Evolutionary conservation across 2,113 vertebrate genomes (phyloP).

Genomic region (Brachirus orientalis): DNA sequence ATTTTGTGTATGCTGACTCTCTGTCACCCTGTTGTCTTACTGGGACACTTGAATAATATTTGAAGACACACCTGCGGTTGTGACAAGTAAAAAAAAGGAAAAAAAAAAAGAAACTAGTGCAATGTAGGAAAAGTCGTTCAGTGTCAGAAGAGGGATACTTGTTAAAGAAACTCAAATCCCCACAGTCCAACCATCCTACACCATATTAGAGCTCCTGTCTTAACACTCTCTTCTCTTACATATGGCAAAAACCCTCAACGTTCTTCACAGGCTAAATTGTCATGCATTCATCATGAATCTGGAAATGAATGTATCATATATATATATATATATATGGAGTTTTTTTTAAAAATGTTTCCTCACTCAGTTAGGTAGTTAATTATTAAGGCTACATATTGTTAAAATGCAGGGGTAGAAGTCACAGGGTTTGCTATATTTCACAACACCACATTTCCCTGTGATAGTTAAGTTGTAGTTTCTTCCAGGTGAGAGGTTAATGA

Average conservation of each 20-base stretch:
- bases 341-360: not conserved
- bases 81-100: no score
- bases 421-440: not conserved
- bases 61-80: not conserved
- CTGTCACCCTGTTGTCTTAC: not conserved
- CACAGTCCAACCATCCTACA: not conserved
- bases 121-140: not conserved
- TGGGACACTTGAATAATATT: not conserved
- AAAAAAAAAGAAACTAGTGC: no score
- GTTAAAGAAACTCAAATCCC: not conserved
- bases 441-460: not conserved
- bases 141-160: not conserved
- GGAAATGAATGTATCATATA: no score
- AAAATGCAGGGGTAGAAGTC: not conserved
- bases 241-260: not conserved
- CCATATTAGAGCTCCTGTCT: not conserved
- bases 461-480: not conserved
- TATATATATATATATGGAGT: no score
- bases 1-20: not conserved
- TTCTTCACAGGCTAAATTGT: not conserved
- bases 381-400: not conserved
- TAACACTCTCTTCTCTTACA: not conserved
- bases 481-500: not conserved
- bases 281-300: not conserved
- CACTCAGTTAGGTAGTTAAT: not conserved